Percentiles rank a stretch among this genome's conserved stretches.
Conservation (phyloP, 2,797 vertebrate species). For the Staurois parvus region DNA sequence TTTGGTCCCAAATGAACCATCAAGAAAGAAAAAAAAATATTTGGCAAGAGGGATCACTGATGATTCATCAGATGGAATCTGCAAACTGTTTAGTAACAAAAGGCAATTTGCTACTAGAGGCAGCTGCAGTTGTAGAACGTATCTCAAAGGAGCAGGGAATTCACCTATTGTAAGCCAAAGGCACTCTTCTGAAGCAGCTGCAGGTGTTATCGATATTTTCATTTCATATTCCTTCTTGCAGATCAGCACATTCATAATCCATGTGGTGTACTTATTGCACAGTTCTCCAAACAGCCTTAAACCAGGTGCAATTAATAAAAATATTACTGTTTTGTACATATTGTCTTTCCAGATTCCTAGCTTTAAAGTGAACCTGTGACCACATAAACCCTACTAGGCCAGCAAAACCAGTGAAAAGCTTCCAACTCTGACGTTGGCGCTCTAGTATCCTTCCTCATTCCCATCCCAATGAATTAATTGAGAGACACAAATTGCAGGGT, state of each 20-base stretch:
- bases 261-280: slow-evolving; percentile 79
- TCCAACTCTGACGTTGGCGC: no score
- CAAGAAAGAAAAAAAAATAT: slow-evolving; percentile 15
- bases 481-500: no score
- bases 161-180: slow-evolving; percentile 78
- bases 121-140: slow-evolving; percentile 78
- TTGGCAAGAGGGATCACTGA: slow-evolving; percentile 70
- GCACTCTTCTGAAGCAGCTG: slow-evolving; percentile 80
- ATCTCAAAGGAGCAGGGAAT: slow-evolving; percentile 77
- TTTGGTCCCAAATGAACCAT: slow-evolving; percentile 41
- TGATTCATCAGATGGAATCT: slow-evolving; percentile 73
- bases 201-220: slow-evolving; percentile 84
- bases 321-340: slow-evolving; percentile 25
- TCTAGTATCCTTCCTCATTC: no score
- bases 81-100: slow-evolving; percentile 72
- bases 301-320: slow-evolving; percentile 55
- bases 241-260: slow-evolving; percentile 87
- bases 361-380: neutral
- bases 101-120: slow-evolving; percentile 74
- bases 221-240: slow-evolving; percentile 85
- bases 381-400: no score
- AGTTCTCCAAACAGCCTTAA: slow-evolving; percentile 75
- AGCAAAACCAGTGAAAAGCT: no score
- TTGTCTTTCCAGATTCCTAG: neutral
- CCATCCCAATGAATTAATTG: no score